phyloP scores from a whole-genome alignment of 1,140 invertebrate species.

The Arion vulgaris region DNA sequence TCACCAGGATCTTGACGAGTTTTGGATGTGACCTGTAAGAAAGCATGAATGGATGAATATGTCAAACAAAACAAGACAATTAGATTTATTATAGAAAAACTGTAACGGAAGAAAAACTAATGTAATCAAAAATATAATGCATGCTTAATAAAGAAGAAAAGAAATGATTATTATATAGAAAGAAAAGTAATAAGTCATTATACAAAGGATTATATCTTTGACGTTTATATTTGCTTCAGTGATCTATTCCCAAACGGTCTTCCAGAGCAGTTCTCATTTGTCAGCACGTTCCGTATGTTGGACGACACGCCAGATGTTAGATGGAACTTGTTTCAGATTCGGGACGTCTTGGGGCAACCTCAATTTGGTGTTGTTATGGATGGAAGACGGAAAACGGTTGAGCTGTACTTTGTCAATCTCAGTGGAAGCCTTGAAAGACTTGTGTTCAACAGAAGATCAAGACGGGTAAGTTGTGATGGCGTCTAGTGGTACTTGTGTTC shows the following conservation, averaged over 20 bases:
- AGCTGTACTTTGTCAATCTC: constrained; percentile 78
- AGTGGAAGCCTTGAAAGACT: constrained; percentile 67
- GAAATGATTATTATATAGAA: too few relatives aligned
- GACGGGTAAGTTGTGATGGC: constrained; percentile 27
- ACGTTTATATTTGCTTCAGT: constrained; percentile 68
- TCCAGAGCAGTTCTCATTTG: constrained; percentile 82
- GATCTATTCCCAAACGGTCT: constrained; percentile 80
- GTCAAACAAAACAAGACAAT: too few relatives aligned
- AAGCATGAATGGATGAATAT: too few relatives aligned
- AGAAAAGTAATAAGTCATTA: too few relatives aligned
- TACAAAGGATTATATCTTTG: too few relatives aligned
- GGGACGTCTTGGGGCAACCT: constrained; percentile 76
- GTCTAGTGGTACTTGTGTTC: too few relatives aligned
- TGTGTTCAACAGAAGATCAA: constrained; percentile 38
- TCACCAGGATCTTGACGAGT: too few relatives aligned
- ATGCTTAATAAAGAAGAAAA: too few relatives aligned
- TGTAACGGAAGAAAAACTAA: too few relatives aligned
- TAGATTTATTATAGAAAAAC: too few relatives aligned
- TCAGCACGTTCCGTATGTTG: constrained; percentile 79
- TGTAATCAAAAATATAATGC: too few relatives aligned
- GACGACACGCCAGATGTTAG: constrained; percentile 75
- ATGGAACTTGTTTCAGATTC: constrained; percentile 83
- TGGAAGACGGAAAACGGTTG: constrained; percentile 77
- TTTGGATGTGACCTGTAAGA: too few relatives aligned
- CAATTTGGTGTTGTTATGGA: constrained; percentile 82